Conservation (phyloP, 92 coral and sea anemone species). For the Epizoanthus rinbou region DNA sequence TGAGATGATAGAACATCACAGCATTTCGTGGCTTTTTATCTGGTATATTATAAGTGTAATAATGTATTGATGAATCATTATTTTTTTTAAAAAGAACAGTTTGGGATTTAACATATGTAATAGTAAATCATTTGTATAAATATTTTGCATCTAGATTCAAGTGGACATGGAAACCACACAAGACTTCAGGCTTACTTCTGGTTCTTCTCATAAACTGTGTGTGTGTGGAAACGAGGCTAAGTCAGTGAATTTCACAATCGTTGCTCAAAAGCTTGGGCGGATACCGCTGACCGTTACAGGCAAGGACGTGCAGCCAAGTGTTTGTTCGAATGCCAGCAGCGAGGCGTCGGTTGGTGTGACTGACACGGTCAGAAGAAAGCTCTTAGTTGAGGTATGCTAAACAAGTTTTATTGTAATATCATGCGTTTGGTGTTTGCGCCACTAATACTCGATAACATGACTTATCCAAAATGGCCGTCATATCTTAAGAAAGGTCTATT, state of each 20-base stretch:
- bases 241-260: slow-evolving; percentile 77
- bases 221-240: slow-evolving; percentile 90
- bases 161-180: slow-evolving; percentile 60
- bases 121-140: neutral
- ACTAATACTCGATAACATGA: too few species aligned
- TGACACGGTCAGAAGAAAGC: slow-evolving; percentile 84
- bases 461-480: too few species aligned
- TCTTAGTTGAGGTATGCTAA: slow-evolving; percentile 79
- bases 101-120: neutral
- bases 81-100: slow-evolving; percentile 28
- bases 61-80: too few species aligned
- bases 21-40: neutral
- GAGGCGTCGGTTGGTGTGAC: slow-evolving; percentile 68
- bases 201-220: slow-evolving; percentile 59
- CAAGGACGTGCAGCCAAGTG: slow-evolving; percentile 54
- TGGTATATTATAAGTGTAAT: neutral
- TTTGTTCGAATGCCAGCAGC: slow-evolving; percentile 52
- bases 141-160: slow-evolving; percentile 64
- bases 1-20: too few species aligned
- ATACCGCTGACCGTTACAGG: slow-evolving; percentile 83
- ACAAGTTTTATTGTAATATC: too few species aligned
- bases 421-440: too few species aligned
- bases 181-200: slow-evolving; percentile 62
- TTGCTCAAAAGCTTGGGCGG: slow-evolving; percentile 79
- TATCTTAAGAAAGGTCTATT: too few species aligned